These are phyloP conservation scores for Cassiopea andromeda DNA, from an alignment of 30 jellyfish, hydroid and myxozoan genomes.

Conservation along the genomic window DNA sequence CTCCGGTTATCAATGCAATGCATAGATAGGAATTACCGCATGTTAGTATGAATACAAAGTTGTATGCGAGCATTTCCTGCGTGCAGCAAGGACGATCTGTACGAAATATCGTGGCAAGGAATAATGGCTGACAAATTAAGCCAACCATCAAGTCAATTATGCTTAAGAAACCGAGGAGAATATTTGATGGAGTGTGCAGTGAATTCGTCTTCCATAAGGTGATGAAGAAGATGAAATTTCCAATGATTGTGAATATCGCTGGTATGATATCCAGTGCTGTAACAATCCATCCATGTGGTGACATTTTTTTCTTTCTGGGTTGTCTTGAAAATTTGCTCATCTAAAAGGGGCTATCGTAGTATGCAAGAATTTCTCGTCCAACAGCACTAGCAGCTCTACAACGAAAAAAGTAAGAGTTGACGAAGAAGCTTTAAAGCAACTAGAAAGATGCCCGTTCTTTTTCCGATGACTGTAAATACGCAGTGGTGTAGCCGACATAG, in stretches of 20 bases:
- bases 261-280: constrained; percentile 23
- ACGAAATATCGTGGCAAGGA: background rate
- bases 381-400: too few relatives aligned
- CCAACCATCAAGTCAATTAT: constrained; percentile 33
- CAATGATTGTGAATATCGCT: constrained; percentile 13
- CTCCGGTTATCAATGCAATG: background rate
- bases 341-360: too few relatives aligned
- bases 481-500: too few relatives aligned
- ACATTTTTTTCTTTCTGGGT: background rate
- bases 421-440: too few relatives aligned
- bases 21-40: constrained; percentile 19
- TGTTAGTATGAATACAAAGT: constrained; percentile 11
- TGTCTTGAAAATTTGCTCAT: too few relatives aligned
- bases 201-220: constrained; percentile 20
- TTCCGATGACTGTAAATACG: too few relatives aligned
- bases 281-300: background rate
- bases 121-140: constrained; percentile 31
- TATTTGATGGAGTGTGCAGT: constrained; percentile 48
- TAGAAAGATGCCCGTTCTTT: too few relatives aligned
- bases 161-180: constrained; percentile 33
- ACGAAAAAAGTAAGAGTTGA: too few relatives aligned
- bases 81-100: constrained; percentile 31
- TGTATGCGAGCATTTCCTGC: background rate
- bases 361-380: too few relatives aligned
- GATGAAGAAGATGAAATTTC: constrained; percentile 39